Conservation (phyloP, 2,113 vertebrate genomes). For the Sapayoa aenigma region DNA sequence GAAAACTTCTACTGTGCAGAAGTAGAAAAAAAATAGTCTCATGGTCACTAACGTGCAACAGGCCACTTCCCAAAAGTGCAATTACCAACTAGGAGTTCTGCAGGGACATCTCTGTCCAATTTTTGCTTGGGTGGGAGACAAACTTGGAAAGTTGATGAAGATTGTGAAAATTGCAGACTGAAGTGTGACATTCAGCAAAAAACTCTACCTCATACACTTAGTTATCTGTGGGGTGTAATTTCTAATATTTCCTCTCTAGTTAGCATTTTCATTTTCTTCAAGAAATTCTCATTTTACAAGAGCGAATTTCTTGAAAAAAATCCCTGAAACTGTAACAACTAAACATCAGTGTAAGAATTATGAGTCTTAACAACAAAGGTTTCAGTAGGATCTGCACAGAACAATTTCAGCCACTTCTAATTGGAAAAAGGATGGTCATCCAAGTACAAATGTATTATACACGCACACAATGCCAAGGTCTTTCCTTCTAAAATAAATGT, state of each 20-base stretch:
- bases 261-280: not conserved
- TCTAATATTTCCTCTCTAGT: not conserved
- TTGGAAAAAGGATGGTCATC: not conserved
- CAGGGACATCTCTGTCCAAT: not conserved
- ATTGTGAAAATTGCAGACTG: not conserved
- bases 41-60: not conserved
- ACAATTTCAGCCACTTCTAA: not conserved
- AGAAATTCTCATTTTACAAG: not conserved
- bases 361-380: not conserved
- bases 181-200: not conserved
- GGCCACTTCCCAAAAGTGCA: not conserved
- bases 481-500: not conserved
- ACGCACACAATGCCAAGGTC: not conserved
- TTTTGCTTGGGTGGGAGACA: not conserved
- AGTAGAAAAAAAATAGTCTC: not conserved
- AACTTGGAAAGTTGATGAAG: not conserved
- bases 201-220: not conserved
- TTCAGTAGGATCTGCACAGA: not conserved
- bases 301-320: not conserved
- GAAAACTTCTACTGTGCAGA: not conserved
- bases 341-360: not conserved
- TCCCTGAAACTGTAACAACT: not conserved
- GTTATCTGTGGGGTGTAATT: too few species aligned
- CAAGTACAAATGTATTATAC: not conserved
- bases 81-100: not conserved